Evolutionary conservation across 2,113 vertebrate species (phyloP), one percentile per base, ranked within the genome.

Genomic region (Triplophysa siluroides): DNA sequence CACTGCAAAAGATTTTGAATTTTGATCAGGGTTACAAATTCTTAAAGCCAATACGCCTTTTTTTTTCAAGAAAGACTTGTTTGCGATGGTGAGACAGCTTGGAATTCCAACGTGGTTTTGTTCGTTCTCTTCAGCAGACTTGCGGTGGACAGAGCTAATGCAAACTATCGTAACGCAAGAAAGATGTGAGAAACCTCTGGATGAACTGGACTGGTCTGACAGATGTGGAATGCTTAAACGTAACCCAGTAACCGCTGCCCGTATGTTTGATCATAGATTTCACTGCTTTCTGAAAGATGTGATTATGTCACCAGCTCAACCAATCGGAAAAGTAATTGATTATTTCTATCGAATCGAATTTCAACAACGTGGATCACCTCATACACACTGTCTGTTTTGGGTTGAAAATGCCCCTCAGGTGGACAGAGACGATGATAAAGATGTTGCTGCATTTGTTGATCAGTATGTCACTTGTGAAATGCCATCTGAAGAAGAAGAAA

Each of bases 191-290:
- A 21, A 19, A 13, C 38, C 65, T 45, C 45, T 47, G n/a, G 21
- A 63, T 63, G 13, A 80, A 8, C 54, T 77, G n/a, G 52, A 74
- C 18, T 81, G 73, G 80, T 38, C 71, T 18, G 62, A 81, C 9
- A 75, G 61, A 73, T 81, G 83, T 61, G 74, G 56, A 3, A 45
- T 85, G 41, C 45, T 80, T 9, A 58, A 45, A 4, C 41, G 52
- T n/a, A 83, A 83, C 19, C 80, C 73, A 19, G 80, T 81, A 7
- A 81, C 26, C 12, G 80, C 80, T 50, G 74, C 73, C 11, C 29
- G 58, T 41, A 78, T 81, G 65, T 81, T 81, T 70, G 73, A 81
- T 33, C 16, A 43, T 41, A 16, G 80, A 8, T 75, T 65, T 3
- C 61, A 75, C 21, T 54, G n/a, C 11, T 75, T 79, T 33, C 29